Base-by-base conservation (phyloP, 1,140 invertebrate species). In the Zaprionus capensis region DNA sequence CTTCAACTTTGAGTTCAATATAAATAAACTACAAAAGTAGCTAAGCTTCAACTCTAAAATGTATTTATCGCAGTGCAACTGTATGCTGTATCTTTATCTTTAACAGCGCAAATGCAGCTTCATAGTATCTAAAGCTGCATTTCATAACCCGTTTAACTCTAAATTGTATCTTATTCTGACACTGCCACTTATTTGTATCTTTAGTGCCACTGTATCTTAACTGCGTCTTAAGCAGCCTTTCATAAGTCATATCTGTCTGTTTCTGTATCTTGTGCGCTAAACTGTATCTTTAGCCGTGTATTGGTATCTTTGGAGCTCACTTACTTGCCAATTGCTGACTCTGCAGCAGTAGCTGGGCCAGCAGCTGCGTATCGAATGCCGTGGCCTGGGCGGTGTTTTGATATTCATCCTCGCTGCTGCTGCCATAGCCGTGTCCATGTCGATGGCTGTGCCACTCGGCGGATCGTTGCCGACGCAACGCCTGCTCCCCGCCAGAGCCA, bases 361-460 rank as follows among this genome's bases (percentile, higher is more conserved):
- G 93, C 51, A 85, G 92, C 82, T 79, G 93, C 80, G 88, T 94
- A 90, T 77, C 91, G 78, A 86, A 91, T 68, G 77, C 93, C 56
- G 72, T 90, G 76, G 72, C 69, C 69, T 94, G 94, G 58, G 93
- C 92, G 31, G 92, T 92, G 44, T 94, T 93, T 58, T 94, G 94
- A 62, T 95, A 94, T 78, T 95, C 94, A 63, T 95, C 94, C 77
- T 94, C 93, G 80, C 94, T 95, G 82, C 94, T 95, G 72, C 94
- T 95, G 36, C 85, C 94, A 73, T 94, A 93, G 17, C 72, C 63
- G 76, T 94, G 94, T 31, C 93, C 93, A 77, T 94, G 93, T 71
- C 94, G 93, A 66, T 87, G 84, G 83, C 94, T 94, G 70, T 94
- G 93, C 94, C 94, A 95, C 91, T 95, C 94, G 51, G 94, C 93